phyloP scores from a whole-genome alignment of 2,888 invertebrate genomes.

The Patella caerulea region DNA sequence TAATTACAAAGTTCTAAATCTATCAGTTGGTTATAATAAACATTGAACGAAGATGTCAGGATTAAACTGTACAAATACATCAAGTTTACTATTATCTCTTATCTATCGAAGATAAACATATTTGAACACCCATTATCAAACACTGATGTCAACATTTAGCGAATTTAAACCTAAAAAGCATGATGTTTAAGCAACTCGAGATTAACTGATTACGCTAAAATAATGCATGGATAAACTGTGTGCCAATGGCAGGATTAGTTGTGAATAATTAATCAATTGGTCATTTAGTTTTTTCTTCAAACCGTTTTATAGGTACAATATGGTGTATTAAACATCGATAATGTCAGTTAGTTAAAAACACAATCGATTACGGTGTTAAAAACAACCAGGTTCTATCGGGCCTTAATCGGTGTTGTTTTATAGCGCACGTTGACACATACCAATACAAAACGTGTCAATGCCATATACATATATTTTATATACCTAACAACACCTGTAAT shows the following conservation, averaged over 20 bases:
- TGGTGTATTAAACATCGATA: background rate
- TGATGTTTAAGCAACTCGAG: background rate
- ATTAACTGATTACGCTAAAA: background rate
- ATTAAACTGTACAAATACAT: no score
- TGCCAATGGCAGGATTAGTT: background rate
- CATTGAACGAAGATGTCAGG: no score
- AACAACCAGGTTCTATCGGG: background rate
- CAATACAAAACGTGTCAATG: background rate
- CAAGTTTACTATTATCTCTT: no score
- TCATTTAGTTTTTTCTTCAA: no score
- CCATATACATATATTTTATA: background rate
- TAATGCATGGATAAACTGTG: background rate
- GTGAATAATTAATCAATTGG: background rate
- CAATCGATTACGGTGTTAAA: conserved; percentile 4
- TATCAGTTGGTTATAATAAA: no score
- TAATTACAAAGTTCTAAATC: no score
- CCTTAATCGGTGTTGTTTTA: background rate
- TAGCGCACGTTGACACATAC: conserved; percentile 2
- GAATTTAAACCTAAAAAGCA: no score
- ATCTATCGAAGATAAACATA: no score
- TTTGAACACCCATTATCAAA: no score
- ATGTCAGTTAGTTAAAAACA: background rate
- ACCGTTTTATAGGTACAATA: no score
- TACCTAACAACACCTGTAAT: no score
- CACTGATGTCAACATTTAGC: no score